Evolutionary conservation across 92 coral and sea anemone genomes (phyloP), one percentile per base, ranked within the genome.

Genomic region (Porites cylindrica): DNA sequence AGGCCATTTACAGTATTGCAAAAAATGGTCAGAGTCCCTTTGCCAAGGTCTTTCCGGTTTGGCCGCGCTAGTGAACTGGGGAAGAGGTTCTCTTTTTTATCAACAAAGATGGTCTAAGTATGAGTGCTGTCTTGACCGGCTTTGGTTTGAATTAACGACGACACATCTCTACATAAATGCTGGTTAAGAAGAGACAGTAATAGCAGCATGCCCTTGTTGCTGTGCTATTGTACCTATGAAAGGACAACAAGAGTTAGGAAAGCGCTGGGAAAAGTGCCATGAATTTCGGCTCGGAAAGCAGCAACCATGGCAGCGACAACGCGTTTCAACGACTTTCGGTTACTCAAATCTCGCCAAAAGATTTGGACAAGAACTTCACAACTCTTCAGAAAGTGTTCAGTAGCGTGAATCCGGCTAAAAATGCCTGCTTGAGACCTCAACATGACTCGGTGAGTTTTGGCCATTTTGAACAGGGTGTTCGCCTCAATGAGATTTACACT

Each of bases 401-500:
- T 63, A 78, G 77, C 51, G 83, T 78, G 32, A 24, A 82, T 52
- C 26, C 52, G 24, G 47, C 85, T 68, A 75, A 75, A 26, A 90
- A 84, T 71, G 68, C 87, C 51, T 94, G 98, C 80, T 86, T 88
- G 63, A 82, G 69, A 5, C 91, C 82, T 32, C 87, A 88, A 69
- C 85, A 72, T 76, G 92, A 73, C 43, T 47, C 85, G 24, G 82
- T 65, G 14, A 70, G 71, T 67, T 94, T 94, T 82, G 88, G 93
- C 90, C 98, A 94, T 90, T 90, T 90, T 85, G 94, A 90, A 74
- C 74, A 88, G 72, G 92, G 93, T 82, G 82, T 88, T 64, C 90
- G 85, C 66, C 77, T 94, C 72, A 84, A 92, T 80, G 87, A 91
- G 82, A 91, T 86, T 90, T 91, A 88, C 75, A 61, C 70, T 75